Percentiles rank a stretch among this genome's conserved stretches.
Evolutionary conservation across 2,888 invertebrate genomes (phyloP).

Genomic region (Athetis lepigone): DNA sequence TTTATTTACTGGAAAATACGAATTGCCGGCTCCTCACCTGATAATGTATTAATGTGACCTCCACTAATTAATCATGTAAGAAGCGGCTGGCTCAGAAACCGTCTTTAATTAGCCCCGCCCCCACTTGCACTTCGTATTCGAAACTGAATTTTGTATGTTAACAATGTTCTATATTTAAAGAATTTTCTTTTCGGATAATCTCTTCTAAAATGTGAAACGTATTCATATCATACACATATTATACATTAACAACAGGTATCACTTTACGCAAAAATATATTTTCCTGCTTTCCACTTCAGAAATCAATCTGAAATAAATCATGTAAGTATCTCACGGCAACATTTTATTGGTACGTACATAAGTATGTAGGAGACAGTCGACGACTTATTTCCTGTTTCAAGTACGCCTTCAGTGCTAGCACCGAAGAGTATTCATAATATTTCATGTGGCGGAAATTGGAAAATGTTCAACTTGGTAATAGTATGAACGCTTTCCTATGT

Average conservation of each 20-base stretch:
- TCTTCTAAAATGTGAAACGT: not conserved
- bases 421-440: conserved; percentile 58
- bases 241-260: not conserved
- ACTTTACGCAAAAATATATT: conserved; percentile 1
- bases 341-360: conserved; percentile 39
- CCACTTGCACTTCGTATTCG: not conserved
- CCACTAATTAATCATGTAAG: conserved; percentile 24
- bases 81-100: conserved; percentile 4
- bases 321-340: conserved; percentile 3
- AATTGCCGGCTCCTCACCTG: conserved; percentile 12
- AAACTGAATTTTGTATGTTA: not conserved
- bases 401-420: conserved; percentile 47
- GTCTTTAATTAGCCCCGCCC: conserved; percentile 3
- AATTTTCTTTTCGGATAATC: not conserved
- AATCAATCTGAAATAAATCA: conserved; percentile 25
- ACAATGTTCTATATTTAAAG: not conserved
- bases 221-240: too few species aligned
- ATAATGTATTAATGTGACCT: conserved; percentile 36
- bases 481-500: conserved; percentile 41
- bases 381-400: conserved; percentile 59
- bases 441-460: conserved; percentile 62
- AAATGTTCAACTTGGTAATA: conserved; percentile 57
- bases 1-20: conserved; percentile 44
- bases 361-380: conserved; percentile 36
- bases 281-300: conserved; percentile 3